A percentile compares a stretch with the other conserved stretches of the same genome.
Evolutionary conservation across 2,113 vertebrate species (phyloP).

Genomic region (Zosterops lateralis): DNA sequence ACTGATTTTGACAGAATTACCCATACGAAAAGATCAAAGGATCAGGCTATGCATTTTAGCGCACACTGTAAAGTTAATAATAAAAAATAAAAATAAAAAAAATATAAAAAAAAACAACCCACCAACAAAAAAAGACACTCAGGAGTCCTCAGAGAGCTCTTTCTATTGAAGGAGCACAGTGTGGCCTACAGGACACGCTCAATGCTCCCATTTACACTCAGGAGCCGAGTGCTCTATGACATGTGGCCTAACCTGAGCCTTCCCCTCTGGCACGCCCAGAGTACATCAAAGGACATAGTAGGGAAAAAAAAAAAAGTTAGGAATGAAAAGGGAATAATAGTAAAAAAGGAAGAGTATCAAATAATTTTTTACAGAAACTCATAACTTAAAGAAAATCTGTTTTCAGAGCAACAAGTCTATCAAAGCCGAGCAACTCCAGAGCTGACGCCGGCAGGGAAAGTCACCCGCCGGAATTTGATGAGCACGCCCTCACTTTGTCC

Average conservation of each 20-base stretch:
- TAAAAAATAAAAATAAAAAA: background rate
- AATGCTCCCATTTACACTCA: background rate
- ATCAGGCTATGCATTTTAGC: background rate
- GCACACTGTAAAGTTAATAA: background rate
- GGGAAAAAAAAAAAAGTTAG: background rate
- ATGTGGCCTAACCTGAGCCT: background rate
- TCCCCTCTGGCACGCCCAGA: background rate
- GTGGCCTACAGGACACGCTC: background rate
- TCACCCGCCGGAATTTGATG: background rate
- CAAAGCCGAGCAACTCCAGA: background rate
- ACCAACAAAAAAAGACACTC: background rate
- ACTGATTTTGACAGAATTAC: background rate
- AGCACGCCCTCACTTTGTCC: background rate
- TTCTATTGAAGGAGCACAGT: background rate
- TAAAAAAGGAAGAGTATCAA: background rate
- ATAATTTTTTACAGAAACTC: background rate
- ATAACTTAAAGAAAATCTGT: background rate
- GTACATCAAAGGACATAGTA: accelerated
- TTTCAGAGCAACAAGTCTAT: constrained; percentile 38
- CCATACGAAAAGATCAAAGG: background rate
- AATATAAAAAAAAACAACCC: background rate
- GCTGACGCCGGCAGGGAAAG: background rate
- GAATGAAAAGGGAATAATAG: background rate
- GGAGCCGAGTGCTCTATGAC: background rate
- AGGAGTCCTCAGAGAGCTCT: background rate